Evolutionary conservation across 2,888 invertebrate species (phyloP).

Genomic region (Proisotoma minuta): DNA sequence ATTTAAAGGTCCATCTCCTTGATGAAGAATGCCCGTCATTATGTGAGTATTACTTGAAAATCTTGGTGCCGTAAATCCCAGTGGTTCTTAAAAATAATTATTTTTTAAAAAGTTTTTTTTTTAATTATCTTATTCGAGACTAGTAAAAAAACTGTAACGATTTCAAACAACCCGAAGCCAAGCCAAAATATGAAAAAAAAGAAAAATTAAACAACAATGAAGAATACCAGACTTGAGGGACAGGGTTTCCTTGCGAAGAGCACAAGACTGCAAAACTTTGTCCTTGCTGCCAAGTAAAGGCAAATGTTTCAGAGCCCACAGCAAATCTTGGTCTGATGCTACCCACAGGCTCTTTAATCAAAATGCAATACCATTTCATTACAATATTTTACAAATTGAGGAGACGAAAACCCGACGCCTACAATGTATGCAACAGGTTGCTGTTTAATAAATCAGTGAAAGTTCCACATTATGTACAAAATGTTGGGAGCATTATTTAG

Average conservation of each 20-base stretch:
- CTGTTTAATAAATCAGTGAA: too few relatives aligned
- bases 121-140: background rate
- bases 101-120: too few relatives aligned
- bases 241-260: constrained; percentile 59
- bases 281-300: constrained; percentile 42
- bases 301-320: constrained; percentile 36
- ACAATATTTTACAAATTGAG: too few relatives aligned
- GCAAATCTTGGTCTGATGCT: constrained; percentile 47
- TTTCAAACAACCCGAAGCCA: background rate
- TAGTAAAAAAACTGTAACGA: background rate
- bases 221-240: constrained; percentile 57
- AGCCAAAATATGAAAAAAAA: constrained; percentile 19
- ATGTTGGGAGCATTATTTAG: too few relatives aligned
- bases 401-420: too few relatives aligned
- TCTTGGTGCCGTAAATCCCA: constrained; percentile 41
- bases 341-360: constrained; percentile 28
- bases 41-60: constrained; percentile 32
- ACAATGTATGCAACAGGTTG: too few relatives aligned
- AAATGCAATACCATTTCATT: background rate
- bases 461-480: too few relatives aligned
- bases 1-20: constrained; percentile 48
- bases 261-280: constrained; percentile 52
- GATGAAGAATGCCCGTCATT: constrained; percentile 27
- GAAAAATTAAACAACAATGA: background rate
- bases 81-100: constrained; percentile 29